Evolutionary conservation across 2,888 invertebrate genomes (phyloP), one percentile per base, ranked within the genome.

Genomic region (Hirudinaria manillensis): DNA sequence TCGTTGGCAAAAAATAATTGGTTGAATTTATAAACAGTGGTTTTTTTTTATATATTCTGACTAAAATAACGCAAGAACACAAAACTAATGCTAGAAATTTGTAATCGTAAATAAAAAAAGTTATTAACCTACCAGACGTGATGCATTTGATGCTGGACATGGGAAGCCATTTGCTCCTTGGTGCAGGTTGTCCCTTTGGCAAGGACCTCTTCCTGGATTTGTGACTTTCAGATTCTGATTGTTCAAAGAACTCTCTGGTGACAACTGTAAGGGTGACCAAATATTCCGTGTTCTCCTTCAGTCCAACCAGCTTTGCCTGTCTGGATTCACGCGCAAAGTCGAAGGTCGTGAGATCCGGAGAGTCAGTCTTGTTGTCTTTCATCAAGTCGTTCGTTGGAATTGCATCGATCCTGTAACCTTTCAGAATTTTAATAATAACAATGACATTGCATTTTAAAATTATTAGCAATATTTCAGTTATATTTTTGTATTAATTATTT

Each of bases 231-330:
- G 32, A 21, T 10, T 56, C 72, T 19, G 29, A 29, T 70, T 82
- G 80, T 75, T 84, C 82, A 79, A 85, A 85, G 79, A 83, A 85
- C 79, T 85, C 85, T 65, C 84, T 83, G 3, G 85, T 85, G 38
- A 85, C 80, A 1, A 84, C 84, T 27, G 84, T 83, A 6, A 85
- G 81, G 24, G 82, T 81, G 72, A 85, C 77, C 67, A 83, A 80
- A 77, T 85, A 85, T 76, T 83, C 83, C 3, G 84, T 84, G 74
- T 82, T 82, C 77, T 85, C 85, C 65, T 79, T 74, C 4, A 85
- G 80, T 56, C 81, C 80, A 38, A 82, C 81, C 13, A 85, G 76
- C 34, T 81, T 80, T 16, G 82, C 81, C 3, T 76, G 77, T n/a
- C 81, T 82, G 34, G 81, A 80, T 78, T 84, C 83, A 21, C 84